Percentiles rank a stretch among this genome's conserved stretches.
Evolutionary conservation across 2,888 invertebrate genomes (phyloP).

Genomic region (Xylota segnis): DNA sequence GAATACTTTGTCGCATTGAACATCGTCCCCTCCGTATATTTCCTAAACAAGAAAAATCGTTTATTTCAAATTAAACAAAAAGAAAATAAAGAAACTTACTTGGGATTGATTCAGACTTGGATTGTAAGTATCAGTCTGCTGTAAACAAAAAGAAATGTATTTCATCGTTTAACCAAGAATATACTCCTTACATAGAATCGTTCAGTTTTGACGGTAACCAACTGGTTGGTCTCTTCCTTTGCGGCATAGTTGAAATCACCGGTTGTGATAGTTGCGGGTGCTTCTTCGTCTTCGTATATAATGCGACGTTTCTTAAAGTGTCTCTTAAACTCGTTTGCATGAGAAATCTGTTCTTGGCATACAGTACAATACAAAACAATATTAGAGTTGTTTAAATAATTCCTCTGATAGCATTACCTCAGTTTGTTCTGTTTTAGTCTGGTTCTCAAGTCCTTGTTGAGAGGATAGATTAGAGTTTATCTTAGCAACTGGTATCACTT

Average conservation of each 20-base stretch:
- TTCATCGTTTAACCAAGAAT: background rate
- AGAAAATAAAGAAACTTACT: background rate
- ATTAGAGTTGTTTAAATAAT: background rate
- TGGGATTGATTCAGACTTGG: background rate
- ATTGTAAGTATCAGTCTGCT: background rate
- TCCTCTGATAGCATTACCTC: too few relatives aligned
- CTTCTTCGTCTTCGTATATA: background rate
- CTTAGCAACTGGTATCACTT: background rate
- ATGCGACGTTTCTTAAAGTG: background rate
- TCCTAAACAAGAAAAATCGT: background rate
- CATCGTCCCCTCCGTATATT: background rate
- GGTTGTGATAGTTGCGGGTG: background rate
- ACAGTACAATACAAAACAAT: background rate
- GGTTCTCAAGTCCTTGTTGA: too few relatives aligned
- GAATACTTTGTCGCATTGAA: background rate
- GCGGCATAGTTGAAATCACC: background rate
- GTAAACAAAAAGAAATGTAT: background rate
- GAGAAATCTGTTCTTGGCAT: background rate
- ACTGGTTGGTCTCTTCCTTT: background rate
- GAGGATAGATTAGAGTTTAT: background rate
- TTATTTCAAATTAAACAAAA: background rate
- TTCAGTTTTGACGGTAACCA: background rate
- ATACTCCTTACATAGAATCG: background rate
- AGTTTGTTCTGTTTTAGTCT: too few relatives aligned
- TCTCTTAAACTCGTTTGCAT: background rate